phyloP scores from a whole-genome alignment of 2,888 invertebrate species.

The Macaria notata region DNA sequence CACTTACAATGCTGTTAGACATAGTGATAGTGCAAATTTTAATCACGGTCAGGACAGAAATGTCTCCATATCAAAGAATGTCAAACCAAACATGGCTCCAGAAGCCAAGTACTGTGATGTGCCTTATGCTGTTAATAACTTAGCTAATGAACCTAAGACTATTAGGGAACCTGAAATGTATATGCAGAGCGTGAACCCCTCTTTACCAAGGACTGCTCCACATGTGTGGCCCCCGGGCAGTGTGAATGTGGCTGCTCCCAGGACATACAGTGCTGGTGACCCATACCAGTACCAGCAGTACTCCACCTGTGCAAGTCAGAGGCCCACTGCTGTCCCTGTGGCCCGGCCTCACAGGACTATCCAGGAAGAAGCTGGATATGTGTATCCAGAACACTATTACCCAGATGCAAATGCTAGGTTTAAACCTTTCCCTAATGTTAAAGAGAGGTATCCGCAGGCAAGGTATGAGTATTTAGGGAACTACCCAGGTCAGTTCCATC shows the following conservation, averaged over 20 bases:
- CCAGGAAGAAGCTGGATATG: slow-evolving; percentile 60
- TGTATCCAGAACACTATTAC: slow-evolving; percentile 63
- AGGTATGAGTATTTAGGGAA: slow-evolving; percentile 76
- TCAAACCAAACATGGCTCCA: slow-evolving; percentile 56
- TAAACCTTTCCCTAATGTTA: slow-evolving; percentile 70
- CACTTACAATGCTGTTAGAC: slow-evolving; percentile 58
- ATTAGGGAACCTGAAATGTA: slow-evolving; percentile 60
- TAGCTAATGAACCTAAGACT: slow-evolving; percentile 66
- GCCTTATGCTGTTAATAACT: slow-evolving; percentile 71
- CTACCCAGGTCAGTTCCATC: slow-evolving; percentile 66
- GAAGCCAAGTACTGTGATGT: slow-evolving; percentile 76
- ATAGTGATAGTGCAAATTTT: slow-evolving; percentile 58
- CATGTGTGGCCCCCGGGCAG: slow-evolving; percentile 57
- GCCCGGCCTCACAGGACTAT: slow-evolving; percentile 54
- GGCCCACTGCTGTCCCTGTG: slow-evolving; percentile 48
- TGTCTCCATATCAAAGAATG: slow-evolving; percentile 51
- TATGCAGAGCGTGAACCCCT: slow-evolving; percentile 57
- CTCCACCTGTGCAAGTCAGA: slow-evolving; percentile 59
- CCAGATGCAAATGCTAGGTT: slow-evolving; percentile 65
- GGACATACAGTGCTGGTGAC: slow-evolving; percentile 63
- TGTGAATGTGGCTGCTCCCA: slow-evolving; percentile 55
- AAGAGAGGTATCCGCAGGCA: slow-evolving; percentile 66
- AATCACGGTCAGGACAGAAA: slow-evolving; percentile 47
- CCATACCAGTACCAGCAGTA: slow-evolving; percentile 69
- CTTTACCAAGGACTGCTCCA: slow-evolving; percentile 48